Conservation (phyloP, 1,140 invertebrate species). For the Neocloeon triangulifer region DNA sequence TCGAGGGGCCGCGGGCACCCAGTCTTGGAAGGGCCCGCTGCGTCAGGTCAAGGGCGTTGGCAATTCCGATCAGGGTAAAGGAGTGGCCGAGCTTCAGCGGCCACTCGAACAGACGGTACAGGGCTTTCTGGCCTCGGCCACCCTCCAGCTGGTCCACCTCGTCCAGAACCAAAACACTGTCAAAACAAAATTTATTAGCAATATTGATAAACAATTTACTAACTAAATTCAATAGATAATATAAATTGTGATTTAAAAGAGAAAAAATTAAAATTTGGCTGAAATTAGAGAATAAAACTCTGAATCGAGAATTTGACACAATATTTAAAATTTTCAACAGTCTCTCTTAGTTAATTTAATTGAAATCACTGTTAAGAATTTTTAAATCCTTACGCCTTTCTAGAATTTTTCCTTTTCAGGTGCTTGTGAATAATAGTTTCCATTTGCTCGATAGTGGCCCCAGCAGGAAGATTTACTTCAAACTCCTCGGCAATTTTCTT, state of each 20-base stretch:
- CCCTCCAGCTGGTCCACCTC: conserved; percentile 76
- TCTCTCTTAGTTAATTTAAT: too few species aligned
- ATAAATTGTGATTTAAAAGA: too few species aligned
- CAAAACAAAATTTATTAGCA: conserved; percentile 11
- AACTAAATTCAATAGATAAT: not conserved
- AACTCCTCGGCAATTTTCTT: conserved; percentile 44
- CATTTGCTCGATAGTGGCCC: conserved; percentile 28
- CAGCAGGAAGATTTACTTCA: conserved; percentile 22
- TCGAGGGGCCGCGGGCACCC: conserved; percentile 36
- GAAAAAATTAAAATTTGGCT: too few species aligned
- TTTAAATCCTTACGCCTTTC: too few species aligned
- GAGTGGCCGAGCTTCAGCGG: conserved; percentile 41
- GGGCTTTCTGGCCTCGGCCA: conserved; percentile 52
- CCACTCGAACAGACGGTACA: conserved; percentile 91
- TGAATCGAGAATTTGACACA: too few species aligned
- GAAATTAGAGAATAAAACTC: too few species aligned
- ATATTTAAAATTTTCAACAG: too few species aligned
- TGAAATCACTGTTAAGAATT: too few species aligned
- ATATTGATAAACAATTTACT: not conserved
- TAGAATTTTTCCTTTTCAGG: too few species aligned
- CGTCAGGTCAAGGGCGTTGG: conserved; percentile 89
- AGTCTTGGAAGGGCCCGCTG: conserved; percentile 73
- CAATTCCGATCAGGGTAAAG: conserved; percentile 74
- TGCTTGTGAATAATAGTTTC: too few species aligned
- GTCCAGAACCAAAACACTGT: conserved; percentile 71